Evolutionary conservation across 2,888 invertebrate genomes (phyloP).

Genomic region (Frankliniella intonsa): DNA sequence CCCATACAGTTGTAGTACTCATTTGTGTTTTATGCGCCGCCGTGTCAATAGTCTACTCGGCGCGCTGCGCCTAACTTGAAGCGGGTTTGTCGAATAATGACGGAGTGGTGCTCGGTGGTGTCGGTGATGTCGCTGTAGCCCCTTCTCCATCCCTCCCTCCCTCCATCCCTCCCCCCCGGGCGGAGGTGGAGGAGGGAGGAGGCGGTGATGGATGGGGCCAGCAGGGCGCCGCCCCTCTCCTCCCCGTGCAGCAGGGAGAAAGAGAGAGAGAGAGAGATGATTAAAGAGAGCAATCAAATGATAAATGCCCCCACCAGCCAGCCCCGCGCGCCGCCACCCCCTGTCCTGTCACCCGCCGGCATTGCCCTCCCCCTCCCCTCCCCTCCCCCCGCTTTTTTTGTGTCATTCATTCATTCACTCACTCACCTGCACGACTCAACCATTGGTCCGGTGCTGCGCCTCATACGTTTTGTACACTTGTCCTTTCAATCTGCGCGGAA

Average conservation of each 20-base stretch:
- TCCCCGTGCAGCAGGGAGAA: not conserved
- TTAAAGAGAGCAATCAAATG: constrained; percentile 23
- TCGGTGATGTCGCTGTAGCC: too few species aligned
- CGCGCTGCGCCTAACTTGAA: too few species aligned
- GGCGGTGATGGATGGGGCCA: not conserved
- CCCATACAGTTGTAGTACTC: too few species aligned
- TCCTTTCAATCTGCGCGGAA: too few species aligned
- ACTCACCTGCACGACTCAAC: not conserved
- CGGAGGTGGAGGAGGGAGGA: not conserved
- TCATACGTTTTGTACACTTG: too few species aligned
- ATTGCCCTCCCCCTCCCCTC: not conserved
- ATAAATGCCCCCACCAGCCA: constrained; percentile 6
- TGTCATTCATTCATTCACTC: not conserved
- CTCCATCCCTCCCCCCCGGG: not conserved
- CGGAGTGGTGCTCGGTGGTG: too few species aligned
- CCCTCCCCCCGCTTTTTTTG: not conserved
- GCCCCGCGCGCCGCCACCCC: not conserved
- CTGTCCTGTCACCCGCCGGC: not conserved
- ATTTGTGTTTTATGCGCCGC: too few species aligned
- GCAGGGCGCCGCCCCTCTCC: not conserved
- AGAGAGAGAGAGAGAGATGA: not conserved
- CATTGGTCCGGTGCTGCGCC: too few species aligned
- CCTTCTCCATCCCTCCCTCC: too few species aligned
- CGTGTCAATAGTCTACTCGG: too few species aligned
- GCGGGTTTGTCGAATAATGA: too few species aligned